A percentile compares a stretch with the other conserved stretches of the same genome.
Conservation (phyloP, 2,113 vertebrate genomes). For the Tyto alba region DNA sequence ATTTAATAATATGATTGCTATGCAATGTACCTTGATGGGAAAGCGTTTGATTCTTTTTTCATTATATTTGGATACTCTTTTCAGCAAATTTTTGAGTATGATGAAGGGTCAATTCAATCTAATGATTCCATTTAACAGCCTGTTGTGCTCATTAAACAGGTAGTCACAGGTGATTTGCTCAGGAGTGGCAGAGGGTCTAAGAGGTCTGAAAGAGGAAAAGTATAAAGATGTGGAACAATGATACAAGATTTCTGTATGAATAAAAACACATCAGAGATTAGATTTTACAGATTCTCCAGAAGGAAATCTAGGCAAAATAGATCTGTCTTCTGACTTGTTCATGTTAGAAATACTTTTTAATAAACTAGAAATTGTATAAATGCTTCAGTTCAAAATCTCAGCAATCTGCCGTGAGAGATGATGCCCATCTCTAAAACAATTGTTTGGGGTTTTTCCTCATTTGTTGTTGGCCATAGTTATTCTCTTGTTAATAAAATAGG, state of each 20-base stretch:
- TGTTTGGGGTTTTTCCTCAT: not conserved
- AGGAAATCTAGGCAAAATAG: not conserved
- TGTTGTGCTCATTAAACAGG: not conserved
- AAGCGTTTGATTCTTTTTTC: not conserved
- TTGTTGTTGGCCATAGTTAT: not conserved
- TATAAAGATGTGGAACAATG: not conserved
- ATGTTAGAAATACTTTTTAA: not conserved
- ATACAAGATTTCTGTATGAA: not conserved
- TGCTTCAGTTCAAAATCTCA: not conserved
- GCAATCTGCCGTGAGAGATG: not conserved
- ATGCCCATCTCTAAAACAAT: not conserved
- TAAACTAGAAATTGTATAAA: not conserved
- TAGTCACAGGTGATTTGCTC: not conserved
- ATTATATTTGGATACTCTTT: not conserved
- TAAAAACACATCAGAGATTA: not conserved
- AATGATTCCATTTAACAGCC: not conserved
- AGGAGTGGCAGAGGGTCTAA: not conserved
- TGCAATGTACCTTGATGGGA: not conserved
- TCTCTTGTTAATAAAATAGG: not conserved
- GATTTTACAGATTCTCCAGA: not conserved
- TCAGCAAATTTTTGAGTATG: not conserved
- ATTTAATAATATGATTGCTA: not conserved
- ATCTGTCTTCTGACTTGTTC: not conserved
- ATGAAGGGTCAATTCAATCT: not conserved
- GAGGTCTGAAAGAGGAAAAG: not conserved